These are phyloP conservation scores for Steatornis caripensis DNA, from an alignment of 2,113 vertebrate species.

Conservation along the genomic window DNA sequence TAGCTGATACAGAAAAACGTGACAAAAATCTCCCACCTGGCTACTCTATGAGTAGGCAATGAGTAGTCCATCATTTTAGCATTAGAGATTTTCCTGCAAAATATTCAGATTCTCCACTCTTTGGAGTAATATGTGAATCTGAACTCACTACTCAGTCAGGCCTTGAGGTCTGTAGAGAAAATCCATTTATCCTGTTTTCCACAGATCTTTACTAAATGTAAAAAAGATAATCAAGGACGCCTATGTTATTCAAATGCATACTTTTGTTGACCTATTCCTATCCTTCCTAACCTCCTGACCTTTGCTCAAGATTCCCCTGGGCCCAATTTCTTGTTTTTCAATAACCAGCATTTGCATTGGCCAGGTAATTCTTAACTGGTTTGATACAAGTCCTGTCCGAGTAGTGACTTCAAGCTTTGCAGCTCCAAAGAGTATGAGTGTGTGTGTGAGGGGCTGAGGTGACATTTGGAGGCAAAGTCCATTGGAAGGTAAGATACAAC, in stretches of 20 bases:
- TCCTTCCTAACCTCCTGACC: background rate
- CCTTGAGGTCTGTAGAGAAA: background rate
- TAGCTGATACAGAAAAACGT: background rate
- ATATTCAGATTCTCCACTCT: background rate
- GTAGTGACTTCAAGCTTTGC: background rate
- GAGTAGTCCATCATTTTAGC: background rate
- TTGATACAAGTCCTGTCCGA: background rate
- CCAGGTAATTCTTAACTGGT: background rate
- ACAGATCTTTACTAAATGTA: background rate
- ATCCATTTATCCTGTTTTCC: background rate
- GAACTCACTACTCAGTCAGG: background rate
- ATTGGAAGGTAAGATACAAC: background rate
- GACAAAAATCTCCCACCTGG: background rate
- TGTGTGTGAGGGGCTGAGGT: background rate
- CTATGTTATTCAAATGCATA: background rate
- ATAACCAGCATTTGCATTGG: background rate
- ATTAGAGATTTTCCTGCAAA: background rate
- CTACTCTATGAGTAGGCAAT: background rate
- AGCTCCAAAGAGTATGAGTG: background rate
- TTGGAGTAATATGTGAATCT: background rate
- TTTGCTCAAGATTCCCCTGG: background rate
- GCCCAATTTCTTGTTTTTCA: background rate
- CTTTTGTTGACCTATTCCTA: background rate
- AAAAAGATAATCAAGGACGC: background rate
- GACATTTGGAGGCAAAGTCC: background rate